A percentile compares a stretch with the other conserved stretches of the same genome.
Conservation (phyloP, 2,797 vertebrate species). For the Lacerta bilineata region DNA sequence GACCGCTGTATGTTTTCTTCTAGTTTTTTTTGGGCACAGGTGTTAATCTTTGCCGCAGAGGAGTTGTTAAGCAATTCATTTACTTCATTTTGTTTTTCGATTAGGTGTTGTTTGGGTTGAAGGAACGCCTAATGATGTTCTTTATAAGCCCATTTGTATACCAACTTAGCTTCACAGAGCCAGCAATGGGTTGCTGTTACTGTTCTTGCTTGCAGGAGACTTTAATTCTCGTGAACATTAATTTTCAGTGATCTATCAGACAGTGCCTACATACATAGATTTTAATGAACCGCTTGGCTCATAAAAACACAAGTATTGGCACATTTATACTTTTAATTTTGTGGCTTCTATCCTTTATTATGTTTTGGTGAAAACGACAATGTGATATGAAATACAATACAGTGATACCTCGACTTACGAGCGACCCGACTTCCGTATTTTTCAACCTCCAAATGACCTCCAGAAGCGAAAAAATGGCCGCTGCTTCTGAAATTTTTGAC, state of each 20-base stretch:
- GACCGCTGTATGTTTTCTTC: conserved; percentile 17
- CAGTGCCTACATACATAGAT: background rate
- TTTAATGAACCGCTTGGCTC: conserved; percentile 14
- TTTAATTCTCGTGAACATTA: background rate
- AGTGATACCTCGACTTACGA: no score
- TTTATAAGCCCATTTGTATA: conserved; percentile 56
- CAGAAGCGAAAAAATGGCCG: no score
- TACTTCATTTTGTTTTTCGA: conserved; percentile 14
- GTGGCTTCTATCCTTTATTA: conserved; percentile 28
- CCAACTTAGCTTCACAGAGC: conserved; percentile 28
- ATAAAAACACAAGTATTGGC: background rate
- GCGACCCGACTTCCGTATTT: no score
- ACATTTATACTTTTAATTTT: conserved; percentile 16
- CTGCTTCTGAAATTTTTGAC: no score
- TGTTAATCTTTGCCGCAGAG: background rate
- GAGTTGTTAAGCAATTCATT: conserved; percentile 10
- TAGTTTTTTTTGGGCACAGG: conserved; percentile 41
- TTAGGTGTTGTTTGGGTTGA: conserved; percentile 34
- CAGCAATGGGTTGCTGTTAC: conserved; percentile 5
- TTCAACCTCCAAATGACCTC: no score
- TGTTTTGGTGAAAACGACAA: background rate
- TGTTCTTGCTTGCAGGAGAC: conserved; percentile 3
- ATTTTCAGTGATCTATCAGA: conserved; percentile 10
- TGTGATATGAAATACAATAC: conserved; percentile 4
- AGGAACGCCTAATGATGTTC: conserved; percentile 46